These are phyloP conservation scores for Eristalinus aeneus DNA, from an alignment of 2,888 invertebrate species.

Conservation along the genomic window DNA sequence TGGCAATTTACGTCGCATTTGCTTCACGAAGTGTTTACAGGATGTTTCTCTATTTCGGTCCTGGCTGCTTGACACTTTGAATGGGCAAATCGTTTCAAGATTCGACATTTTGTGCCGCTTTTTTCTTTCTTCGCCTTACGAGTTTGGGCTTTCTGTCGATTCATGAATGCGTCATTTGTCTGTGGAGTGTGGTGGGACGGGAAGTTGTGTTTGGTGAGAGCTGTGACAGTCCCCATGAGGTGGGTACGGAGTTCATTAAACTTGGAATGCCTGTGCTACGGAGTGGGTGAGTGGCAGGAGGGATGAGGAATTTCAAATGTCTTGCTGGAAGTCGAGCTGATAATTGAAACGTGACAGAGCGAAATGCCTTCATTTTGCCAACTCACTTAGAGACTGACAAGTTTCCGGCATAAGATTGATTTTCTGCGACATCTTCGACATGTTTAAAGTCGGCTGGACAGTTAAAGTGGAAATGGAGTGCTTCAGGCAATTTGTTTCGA, in stretches of 20 bases:
- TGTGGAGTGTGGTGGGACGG: not conserved
- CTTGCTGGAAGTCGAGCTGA: not conserved
- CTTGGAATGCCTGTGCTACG: conserved; percentile 3
- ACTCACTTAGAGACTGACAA: not conserved
- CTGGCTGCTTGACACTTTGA: conserved; percentile 49
- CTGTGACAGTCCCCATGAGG: not conserved
- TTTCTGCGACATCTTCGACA: not conserved
- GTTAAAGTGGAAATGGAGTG: too few relatives aligned
- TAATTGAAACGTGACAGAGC: conserved; percentile 30
- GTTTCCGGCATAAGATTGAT: not conserved
- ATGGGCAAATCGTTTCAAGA: conserved; percentile 54
- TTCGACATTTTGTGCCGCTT: conserved; percentile 34
- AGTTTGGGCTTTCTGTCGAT: conserved; percentile 17
- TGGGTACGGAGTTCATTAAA: conserved; percentile 34
- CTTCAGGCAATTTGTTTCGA: too few relatives aligned
- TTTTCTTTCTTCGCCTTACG: not conserved
- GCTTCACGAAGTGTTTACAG: conserved; percentile 70
- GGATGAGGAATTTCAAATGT: not conserved
- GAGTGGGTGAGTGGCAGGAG: not conserved
- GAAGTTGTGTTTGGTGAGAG: not conserved
- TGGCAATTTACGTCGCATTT: conserved; percentile 70
- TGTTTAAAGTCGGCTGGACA: not conserved
- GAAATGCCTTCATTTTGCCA: conserved; percentile 3
- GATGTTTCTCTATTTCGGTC: conserved; percentile 50
- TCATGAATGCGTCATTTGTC: conserved; percentile 42